Evolutionary conservation across 2,797 vertebrate species (phyloP).

Genomic region (Cryptoprocta ferox): DNA sequence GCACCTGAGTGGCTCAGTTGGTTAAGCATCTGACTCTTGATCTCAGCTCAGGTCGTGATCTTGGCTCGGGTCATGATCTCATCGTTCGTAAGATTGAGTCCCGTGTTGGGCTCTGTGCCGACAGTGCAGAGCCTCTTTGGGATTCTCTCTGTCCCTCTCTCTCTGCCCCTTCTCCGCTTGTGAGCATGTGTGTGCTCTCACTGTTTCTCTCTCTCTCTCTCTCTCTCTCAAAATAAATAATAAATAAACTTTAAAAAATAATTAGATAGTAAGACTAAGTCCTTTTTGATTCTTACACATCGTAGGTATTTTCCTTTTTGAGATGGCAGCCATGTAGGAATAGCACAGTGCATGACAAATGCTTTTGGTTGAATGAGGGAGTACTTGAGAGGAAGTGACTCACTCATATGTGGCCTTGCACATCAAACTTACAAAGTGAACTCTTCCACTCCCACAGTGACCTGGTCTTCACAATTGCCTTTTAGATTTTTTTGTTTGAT

Average conservation of each 20-base stretch:
- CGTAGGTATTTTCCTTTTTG: not conserved
- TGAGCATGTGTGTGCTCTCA: too few relatives aligned
- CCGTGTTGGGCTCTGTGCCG: too few relatives aligned
- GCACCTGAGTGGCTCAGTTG: too few relatives aligned
- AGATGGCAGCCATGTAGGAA: not conserved
- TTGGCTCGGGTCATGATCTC: too few relatives aligned
- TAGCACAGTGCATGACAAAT: not conserved
- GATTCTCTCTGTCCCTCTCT: too few relatives aligned
- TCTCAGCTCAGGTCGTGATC: too few relatives aligned
- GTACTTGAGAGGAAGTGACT: not conserved
- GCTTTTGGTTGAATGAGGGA: not conserved
- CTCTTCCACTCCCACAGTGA: not conserved
- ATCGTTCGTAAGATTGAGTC: too few relatives aligned
- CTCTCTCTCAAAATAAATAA: too few relatives aligned
- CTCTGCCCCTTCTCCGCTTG: too few relatives aligned
- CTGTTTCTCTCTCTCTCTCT: too few relatives aligned
- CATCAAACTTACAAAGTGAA: not conserved
- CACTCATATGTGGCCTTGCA: not conserved
- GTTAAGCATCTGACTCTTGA: too few relatives aligned
- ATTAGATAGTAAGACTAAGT: not conserved
- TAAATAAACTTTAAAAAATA: not conserved
- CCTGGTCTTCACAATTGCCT: not conserved
- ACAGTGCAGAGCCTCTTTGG: too few relatives aligned
- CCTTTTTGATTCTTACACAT: not conserved
- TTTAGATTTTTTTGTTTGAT: not conserved